phyloP scores from a whole-genome alignment of 2,797 vertebrate genomes.

The Sarcoramphus papa region DNA sequence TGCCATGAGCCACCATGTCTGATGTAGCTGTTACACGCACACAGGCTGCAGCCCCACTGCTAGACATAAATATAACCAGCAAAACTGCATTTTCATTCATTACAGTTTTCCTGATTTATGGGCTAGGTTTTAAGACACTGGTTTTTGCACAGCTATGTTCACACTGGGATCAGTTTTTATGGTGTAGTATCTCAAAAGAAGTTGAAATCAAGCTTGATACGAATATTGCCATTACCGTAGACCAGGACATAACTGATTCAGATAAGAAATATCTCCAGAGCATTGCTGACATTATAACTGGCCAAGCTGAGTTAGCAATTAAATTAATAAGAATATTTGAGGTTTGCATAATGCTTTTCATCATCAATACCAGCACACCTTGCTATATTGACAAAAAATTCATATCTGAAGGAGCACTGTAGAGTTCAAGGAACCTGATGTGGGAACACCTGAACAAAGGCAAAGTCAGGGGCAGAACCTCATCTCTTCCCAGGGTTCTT shows the following conservation, averaged over 20 bases:
- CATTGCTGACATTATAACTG: background rate
- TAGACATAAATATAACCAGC: background rate
- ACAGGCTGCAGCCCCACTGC: background rate
- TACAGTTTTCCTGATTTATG: background rate
- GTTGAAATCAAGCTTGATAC: background rate
- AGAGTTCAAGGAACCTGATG: background rate
- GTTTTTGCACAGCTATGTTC: background rate
- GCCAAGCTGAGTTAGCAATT: background rate
- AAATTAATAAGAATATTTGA: background rate
- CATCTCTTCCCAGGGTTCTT: background rate
- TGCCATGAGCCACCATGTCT: background rate
- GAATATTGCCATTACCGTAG: background rate
- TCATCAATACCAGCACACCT: background rate
- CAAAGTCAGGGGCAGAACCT: background rate
- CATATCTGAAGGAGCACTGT: background rate
- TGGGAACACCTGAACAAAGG: background rate
- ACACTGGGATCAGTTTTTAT: background rate
- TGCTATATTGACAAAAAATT: background rate
- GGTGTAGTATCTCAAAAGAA: background rate
- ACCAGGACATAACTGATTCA: background rate
- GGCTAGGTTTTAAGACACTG: background rate
- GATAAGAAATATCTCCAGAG: background rate
- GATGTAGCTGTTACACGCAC: background rate
- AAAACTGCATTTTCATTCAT: background rate
- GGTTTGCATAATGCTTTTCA: background rate